Conservation (phyloP, 2,888 invertebrate genomes). For the Horisme vitalbata region DNA sequence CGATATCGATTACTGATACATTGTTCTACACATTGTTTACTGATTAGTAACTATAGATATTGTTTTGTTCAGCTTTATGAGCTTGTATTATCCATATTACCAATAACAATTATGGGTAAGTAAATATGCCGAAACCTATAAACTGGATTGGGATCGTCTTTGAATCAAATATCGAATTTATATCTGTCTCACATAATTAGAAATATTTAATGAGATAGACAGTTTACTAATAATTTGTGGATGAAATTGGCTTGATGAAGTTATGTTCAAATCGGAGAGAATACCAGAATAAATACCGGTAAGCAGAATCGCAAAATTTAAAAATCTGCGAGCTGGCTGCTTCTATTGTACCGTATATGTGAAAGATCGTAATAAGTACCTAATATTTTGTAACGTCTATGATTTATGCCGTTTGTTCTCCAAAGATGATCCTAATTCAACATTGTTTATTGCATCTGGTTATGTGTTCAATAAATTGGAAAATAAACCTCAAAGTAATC, state of each 20-base stretch:
- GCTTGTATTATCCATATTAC: slow-evolving; percentile 25
- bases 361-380: too few relatives aligned
- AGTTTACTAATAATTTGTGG: too few relatives aligned
- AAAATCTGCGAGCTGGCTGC: too few relatives aligned
- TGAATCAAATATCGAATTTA: background rate
- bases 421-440: slow-evolving; percentile 6
- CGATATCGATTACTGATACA: slow-evolving; percentile 54
- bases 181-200: background rate
- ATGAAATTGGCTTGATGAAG: too few relatives aligned
- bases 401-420: background rate
- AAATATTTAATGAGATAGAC: too few relatives aligned
- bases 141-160: slow-evolving; percentile 7
- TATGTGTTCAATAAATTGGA: slow-evolving; percentile 6
- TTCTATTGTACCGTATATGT: too few relatives aligned
- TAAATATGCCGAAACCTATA: slow-evolving; percentile 4
- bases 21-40: slow-evolving; percentile 58
- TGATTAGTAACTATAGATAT: slow-evolving; percentile 43
- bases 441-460: background rate
- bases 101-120: slow-evolving; percentile 5
- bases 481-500: background rate
- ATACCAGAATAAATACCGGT: too few relatives aligned
- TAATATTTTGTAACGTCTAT: background rate
- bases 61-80: slow-evolving; percentile 37
- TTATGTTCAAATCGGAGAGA: too few relatives aligned
- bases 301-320: too few relatives aligned